Base-by-base conservation (phyloP, 2,797 vertebrate genomes). In the Peromyscus aztecus region DNA sequence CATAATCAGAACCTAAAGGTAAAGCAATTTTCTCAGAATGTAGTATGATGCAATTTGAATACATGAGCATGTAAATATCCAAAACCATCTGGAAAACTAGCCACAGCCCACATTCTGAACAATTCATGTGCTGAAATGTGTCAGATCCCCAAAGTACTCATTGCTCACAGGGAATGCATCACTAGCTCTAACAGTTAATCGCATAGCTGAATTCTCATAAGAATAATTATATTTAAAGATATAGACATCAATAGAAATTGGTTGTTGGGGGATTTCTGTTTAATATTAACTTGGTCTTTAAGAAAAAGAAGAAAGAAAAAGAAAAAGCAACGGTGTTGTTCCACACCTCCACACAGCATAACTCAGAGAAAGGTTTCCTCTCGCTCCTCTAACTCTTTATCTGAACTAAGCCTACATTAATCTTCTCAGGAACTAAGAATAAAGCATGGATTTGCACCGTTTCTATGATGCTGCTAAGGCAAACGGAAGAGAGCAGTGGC, bases 371-470 rank as follows among this genome's bases (percentile, higher is more conserved):
- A 49, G 43, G 7, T 31, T 84, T 94, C 2, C 31, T 40, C 61
- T 93, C 10, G 61, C 0, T n/a, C 8, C 6, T 76, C 29, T 73
- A 49, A 78, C 65, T 61, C 31, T 78, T 91, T 82, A 63, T 90
- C 88, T 71, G 34, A 95, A 75, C 16, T 87, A 34, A 93, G 91
- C 73, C 24, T 37, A 94, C 87, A 73, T 92, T 87, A 6, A 37
- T 76, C 46, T 89, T 89, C 83, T 95, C 71, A 71, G 78, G 57
- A 93, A 78, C 24, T 69, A 92, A 81, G 88, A 95, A 84, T n/a
- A 81, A 94, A 91, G 67, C 8, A 2, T 49, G 2, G 69, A 24
- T 59, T 87, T 16, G 19, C 40, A n/a, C 9, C 46, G 31, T 52
- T 93, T 95, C 91, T 93, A 85, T 65, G 73, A 63, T 49, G 29